Base-by-base conservation (phyloP, 2,797 vertebrate species). In the Pampus argenteus region DNA sequence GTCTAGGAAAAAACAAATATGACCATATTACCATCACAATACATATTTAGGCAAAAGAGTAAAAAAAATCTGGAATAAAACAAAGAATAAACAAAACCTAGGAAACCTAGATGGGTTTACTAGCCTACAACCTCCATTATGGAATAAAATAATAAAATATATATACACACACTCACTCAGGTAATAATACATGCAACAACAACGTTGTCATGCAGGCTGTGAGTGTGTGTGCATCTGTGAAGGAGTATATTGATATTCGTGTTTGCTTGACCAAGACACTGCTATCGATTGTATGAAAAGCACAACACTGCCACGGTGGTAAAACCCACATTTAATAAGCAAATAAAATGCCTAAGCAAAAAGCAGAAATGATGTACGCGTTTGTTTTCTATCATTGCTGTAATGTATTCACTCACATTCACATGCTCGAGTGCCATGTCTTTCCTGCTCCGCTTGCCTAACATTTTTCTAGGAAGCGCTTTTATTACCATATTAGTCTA, bases 401-500 rank as follows among this genome's bases (percentile, higher is more conserved):
- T 59, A 82, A 78, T 72, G 51, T 68, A 81, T 89, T 85, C 83
- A 36, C 68, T 66, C 50, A 55, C 74, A 65, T 78, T 77, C 62
- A n/a, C 45, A 48, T 48, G 69, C 74, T 73, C 44, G 61, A 83
- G 79, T 75, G 73, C 38, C 58, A 44, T 34, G 50, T 78, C 66
- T 71, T 62, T 51, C 52, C 40, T 56, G 65, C 78, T 72, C 42
- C 20, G 62, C 74, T 74, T 73, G 34, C 70, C 73, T 73, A 71
- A 75, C 51, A 58, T 25, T 79, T 82, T 79, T 70, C 50, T 42
- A 50, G 77, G 62, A 73, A 68, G 40, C 66, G 69, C 74, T 78
- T 88, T 87, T 87, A 87, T 86, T 81, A 79, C 64, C 76, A 74
- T 74, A 86, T 90, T 86, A 89, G 82, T 83, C 76, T 64, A 74